A percentile compares a stretch with the other conserved stretches of the same genome.
These are phyloP conservation scores for Eptesicus fuscus DNA, from an alignment of 2,113 vertebrate species.

Conservation along the genomic window DNA sequence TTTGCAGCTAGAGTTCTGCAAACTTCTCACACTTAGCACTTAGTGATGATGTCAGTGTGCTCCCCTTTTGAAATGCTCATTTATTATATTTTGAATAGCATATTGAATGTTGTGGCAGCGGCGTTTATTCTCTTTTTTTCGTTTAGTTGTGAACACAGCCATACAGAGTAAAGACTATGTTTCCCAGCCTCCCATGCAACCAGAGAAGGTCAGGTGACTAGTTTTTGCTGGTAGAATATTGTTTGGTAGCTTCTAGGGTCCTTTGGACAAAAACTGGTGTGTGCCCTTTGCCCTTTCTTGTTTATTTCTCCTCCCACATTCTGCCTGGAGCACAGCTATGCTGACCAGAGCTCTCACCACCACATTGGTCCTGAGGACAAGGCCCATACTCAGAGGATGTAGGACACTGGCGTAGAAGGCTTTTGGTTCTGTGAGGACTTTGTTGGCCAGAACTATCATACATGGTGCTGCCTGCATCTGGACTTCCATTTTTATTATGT, in stretches of 20 bases:
- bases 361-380: not conserved
- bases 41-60: not conserved
- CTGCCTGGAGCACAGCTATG: not conserved
- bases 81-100: not conserved
- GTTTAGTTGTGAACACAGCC: not conserved
- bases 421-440: not conserved
- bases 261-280: not conserved
- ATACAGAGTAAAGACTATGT: not conserved
- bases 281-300: not conserved
- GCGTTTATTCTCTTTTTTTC: not conserved
- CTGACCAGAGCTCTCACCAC: not conserved
- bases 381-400: not conserved
- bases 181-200: not conserved
- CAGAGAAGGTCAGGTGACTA: not conserved
- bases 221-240: not conserved
- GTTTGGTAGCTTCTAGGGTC: not conserved
- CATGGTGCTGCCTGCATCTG: not conserved
- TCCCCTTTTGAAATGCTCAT: not conserved
- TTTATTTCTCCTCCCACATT: not conserved
- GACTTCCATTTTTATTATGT: constrained; percentile 14
- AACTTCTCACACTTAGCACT: not conserved
- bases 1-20: not conserved
- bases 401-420: not conserved
- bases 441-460: not conserved
- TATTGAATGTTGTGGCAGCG: not conserved